Conservation (phyloP, 2,797 vertebrate genomes). For the Onychomys leucogaster region DNA sequence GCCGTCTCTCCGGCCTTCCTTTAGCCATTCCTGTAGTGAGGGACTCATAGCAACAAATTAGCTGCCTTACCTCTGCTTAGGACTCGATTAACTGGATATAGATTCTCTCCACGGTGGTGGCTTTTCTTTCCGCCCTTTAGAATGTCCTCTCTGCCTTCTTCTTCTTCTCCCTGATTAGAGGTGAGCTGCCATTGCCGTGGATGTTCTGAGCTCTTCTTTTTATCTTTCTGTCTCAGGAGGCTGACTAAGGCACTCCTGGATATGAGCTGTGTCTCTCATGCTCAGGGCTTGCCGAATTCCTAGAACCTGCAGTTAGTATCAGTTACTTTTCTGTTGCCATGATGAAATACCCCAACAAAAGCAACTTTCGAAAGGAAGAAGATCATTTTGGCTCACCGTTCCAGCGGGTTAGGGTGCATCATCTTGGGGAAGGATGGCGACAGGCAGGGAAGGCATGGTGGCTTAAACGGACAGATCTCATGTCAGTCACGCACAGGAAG, state of each 20-base stretch:
- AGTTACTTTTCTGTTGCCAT: neutral
- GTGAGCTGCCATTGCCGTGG: neutral
- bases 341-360: neutral
- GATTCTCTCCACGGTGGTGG: neutral
- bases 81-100: neutral
- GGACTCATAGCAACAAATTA: neutral
- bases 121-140: neutral
- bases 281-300: slow-evolving; percentile 9
- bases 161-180: neutral
- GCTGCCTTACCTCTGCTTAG: neutral
- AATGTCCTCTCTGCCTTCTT: neutral
- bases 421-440: neutral
- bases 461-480: neutral
- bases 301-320: neutral
- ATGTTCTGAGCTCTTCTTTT: neutral
- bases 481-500: neutral
- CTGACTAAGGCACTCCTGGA: neutral
- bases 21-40: neutral
- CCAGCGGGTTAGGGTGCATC: neutral
- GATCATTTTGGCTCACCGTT: too few relatives aligned
- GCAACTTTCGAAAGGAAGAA: neutral
- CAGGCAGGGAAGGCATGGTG: neutral
- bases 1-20: neutral
- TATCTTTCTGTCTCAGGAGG: neutral
- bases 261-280: neutral